Evolutionary conservation across 2,113 vertebrate species (phyloP), one percentile per base, ranked within the genome.

Genomic region (Acanthochromis polyacanthus): DNA sequence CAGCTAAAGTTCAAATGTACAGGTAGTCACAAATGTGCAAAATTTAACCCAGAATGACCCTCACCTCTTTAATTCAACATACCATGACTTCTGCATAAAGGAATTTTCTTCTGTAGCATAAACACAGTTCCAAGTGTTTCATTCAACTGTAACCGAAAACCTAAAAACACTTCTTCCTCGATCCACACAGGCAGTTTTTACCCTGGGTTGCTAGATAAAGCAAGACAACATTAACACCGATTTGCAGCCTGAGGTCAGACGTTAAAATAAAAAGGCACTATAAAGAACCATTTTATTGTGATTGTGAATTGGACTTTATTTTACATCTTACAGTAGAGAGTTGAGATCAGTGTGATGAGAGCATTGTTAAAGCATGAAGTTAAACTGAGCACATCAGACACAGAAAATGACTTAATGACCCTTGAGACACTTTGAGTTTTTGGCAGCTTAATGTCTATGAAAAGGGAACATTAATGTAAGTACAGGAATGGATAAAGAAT

Each of bases 281-380:
- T 86, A 66, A 52, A 79, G 72, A 80, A 84, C 43, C 69, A 85
- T 65, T 72, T 71, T 25, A 69, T 45, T 76, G 71, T 40, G 50
- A 80, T 65, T 67, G 69, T 75, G 57, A 4, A 67, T 23, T 15
- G 14, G 40, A 75, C 45, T 85, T 78, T 79, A 83, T 79, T 81
- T 59, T 2, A 68, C 25, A 63, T 61, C 5, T 71, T 61, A 64
- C 55, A 80, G 45, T 40, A 23, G 50, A 77, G 62, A 68, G 15
- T 16, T 17, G 32, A 60, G 30, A 80, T 74, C 68, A 82, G 19
- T 40, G 56, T 55, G 60, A 63, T 22, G 36, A 5, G 59, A 78
- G 55, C 23, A 73, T 17, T 4, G 5, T 50, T 64, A 11, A 79
- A 60, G 45, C 43, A 75, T 64, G 46, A 75, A 36, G 14, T 79